Conservation (phyloP, 2,888 invertebrate genomes). For the Leptinotarsa rubiginosa region DNA sequence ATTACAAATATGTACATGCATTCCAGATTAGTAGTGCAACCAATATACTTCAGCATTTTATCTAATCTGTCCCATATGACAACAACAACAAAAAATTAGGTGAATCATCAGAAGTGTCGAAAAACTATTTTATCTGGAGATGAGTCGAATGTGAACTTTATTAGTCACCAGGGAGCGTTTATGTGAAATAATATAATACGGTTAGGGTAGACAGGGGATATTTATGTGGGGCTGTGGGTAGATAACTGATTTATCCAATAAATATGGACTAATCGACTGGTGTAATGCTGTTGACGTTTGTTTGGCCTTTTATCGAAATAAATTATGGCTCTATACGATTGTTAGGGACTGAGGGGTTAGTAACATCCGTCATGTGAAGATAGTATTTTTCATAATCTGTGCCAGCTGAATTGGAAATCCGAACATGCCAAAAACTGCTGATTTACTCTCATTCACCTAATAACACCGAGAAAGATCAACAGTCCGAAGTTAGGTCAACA, state of each 20-base stretch:
- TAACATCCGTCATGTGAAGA: too few species aligned
- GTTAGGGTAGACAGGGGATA: conserved; percentile 24
- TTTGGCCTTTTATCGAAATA: conserved; percentile 22
- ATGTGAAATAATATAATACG: conserved; percentile 4
- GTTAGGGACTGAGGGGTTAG: background rate
- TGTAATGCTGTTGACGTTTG: conserved; percentile 37
- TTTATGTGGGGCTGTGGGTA: conserved; percentile 32
- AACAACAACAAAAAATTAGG: conserved; percentile 8
- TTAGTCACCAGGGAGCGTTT: conserved; percentile 26
- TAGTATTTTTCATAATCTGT: too few species aligned
- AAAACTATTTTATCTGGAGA: conserved; percentile 20
- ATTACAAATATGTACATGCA: background rate
- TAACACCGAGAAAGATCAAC: conserved; percentile 35
- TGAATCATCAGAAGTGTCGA: conserved; percentile 23
- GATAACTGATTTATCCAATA: conserved; percentile 44
- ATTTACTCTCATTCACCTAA: conserved; percentile 14
- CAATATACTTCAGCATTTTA: background rate
- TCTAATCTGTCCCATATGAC: conserved; percentile 15
- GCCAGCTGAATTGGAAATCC: too few species aligned
- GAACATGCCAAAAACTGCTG: background rate
- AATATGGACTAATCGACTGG: conserved; percentile 43
- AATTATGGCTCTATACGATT: conserved; percentile 4
- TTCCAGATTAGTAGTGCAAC: background rate
- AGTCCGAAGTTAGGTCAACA: conserved; percentile 40
- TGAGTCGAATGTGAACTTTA: conserved; percentile 17